A percentile compares a stretch with the other conserved stretches of the same genome.
Conservation (phyloP, 2,888 invertebrate species). For the Papilio protenor region DNA sequence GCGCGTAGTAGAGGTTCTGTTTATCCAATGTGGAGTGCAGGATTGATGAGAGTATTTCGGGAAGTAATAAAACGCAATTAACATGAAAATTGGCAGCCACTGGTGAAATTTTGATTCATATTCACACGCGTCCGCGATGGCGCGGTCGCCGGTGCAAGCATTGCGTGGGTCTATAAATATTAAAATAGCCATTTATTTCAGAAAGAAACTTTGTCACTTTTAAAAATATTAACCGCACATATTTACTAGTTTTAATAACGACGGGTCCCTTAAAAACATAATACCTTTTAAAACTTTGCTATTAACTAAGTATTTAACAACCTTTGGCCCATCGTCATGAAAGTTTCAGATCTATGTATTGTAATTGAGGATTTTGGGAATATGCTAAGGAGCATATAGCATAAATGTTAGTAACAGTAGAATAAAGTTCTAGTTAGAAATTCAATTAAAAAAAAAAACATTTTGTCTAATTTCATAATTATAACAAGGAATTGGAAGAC, state of each 20-base stretch:
- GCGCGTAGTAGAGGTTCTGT: conserved; percentile 31
- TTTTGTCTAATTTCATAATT: conserved; percentile 41
- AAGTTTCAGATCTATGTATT: neutral
- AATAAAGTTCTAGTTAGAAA: neutral
- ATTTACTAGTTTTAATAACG: neutral
- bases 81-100: conserved; percentile 59
- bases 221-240: neutral
- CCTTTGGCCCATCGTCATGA: neutral
- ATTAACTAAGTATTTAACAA: neutral
- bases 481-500: conserved; percentile 70
- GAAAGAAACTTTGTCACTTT: conserved; percentile 15
- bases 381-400: neutral
- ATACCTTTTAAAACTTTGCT: too few relatives aligned
- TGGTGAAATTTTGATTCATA: conserved; percentile 60
- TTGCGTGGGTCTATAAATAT: conserved; percentile 36
- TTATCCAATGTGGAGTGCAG: conserved; percentile 43
- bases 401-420: neutral
- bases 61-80: conserved; percentile 60
- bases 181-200: conserved; percentile 43
- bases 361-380: neutral
- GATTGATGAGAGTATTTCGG: conserved; percentile 50
- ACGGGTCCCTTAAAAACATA: neutral
- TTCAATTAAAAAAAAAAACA: neutral
- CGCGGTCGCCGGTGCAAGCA: conserved; percentile 36
- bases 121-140: conserved; percentile 48